A percentile compares a stretch with the other conserved stretches of the same genome.
These are phyloP conservation scores for Bilobella aurantiaca DNA, from an alignment of 1,140 invertebrate genomes.

Conservation along the genomic window DNA sequence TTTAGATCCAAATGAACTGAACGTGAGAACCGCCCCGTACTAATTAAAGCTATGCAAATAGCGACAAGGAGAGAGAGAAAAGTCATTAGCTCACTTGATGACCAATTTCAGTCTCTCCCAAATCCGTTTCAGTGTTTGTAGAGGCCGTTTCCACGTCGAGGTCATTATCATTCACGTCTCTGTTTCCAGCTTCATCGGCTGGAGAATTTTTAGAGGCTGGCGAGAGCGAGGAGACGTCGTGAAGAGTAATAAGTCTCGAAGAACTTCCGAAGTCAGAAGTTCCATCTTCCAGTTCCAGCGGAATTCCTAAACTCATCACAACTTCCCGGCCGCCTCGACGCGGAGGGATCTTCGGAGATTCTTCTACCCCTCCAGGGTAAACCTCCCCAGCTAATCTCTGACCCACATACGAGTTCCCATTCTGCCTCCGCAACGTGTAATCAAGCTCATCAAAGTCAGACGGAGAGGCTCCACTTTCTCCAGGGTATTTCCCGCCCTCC, in stretches of 20 bases:
- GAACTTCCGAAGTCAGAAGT: conserved; percentile 19
- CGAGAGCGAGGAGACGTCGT: conserved; percentile 21
- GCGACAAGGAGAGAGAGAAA: no score
- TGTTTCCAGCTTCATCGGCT: background rate
- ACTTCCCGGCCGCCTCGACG: conserved; percentile 16
- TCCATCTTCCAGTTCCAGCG: conserved; percentile 14
- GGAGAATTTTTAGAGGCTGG: background rate
- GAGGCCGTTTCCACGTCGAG: conserved; percentile 42
- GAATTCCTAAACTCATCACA: conserved; percentile 16
- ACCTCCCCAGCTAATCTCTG: conserved; percentile 59
- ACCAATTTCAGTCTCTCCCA: conserved; percentile 55
- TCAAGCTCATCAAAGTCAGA: conserved; percentile 57
- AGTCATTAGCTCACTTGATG: conserved; percentile 42
- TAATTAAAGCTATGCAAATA: background rate
- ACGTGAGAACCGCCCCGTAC: background rate
- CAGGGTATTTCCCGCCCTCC: background rate
- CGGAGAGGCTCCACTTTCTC: background rate
- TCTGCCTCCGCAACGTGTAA: conserved; percentile 65
- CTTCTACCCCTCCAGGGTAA: conserved; percentile 38
- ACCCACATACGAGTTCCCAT: conserved; percentile 66
- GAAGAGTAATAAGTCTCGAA: conserved; percentile 34
- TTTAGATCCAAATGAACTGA: background rate
- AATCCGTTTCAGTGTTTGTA: conserved; percentile 47
- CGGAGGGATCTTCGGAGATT: conserved; percentile 41
- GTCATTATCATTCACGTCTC: conserved; percentile 43